Evolutionary conservation across 2,113 vertebrate species (phyloP), one percentile per base, ranked within the genome.

Genomic region (Ploceus nigricollis): DNA sequence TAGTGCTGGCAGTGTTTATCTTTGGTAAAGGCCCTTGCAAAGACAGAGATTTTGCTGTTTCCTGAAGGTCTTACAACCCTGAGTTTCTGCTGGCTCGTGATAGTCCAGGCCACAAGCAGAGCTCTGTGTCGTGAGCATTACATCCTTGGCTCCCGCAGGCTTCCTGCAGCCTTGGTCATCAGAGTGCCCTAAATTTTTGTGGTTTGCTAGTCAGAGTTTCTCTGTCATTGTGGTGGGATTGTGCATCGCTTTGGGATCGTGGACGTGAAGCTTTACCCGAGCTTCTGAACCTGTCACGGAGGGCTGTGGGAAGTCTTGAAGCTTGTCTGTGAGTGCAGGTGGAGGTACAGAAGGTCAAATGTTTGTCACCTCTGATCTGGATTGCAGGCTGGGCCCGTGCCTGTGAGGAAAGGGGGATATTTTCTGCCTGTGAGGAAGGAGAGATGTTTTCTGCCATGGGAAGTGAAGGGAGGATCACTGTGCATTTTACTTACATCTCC

Each of bases 401-500:
- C 40, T 37, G 31, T 35, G 48, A n/a, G 54, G 44, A 66, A 31
- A 30, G 14, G 75, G 8, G 11, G 48, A 8, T 48, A 1, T 47
- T 47, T 66, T 24, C 35, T 35, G 42, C 9, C 6, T 53, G 15
- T 69, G 64, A 61, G n/a, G 33, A 56, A 24, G 23, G 30, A 47
- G 28, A 24, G 30, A 31, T 76, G 47, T 82, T 69, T 82, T 61
- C 54, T 69, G 21, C 30, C 10, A 0, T 11, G 1, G 1, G 56
- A 25, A 45, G 57, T 23, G 35, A 56, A 24, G 40, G 45, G 30
- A 44, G 40, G n/a, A 3, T 24, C 10, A 11, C 39, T 37, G 25
- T 18, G 21, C 16, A 1, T 58, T 13, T 31, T 2, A 0, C 13
- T 68, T 15, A 2, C 8, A 17, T 77, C 33, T 50, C 0, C 1